Percentiles rank a stretch among this genome's conserved stretches.
These are phyloP conservation scores for Zenarchopterus dispar DNA, from an alignment of 2,797 vertebrate genomes.

Conservation along the genomic window DNA sequence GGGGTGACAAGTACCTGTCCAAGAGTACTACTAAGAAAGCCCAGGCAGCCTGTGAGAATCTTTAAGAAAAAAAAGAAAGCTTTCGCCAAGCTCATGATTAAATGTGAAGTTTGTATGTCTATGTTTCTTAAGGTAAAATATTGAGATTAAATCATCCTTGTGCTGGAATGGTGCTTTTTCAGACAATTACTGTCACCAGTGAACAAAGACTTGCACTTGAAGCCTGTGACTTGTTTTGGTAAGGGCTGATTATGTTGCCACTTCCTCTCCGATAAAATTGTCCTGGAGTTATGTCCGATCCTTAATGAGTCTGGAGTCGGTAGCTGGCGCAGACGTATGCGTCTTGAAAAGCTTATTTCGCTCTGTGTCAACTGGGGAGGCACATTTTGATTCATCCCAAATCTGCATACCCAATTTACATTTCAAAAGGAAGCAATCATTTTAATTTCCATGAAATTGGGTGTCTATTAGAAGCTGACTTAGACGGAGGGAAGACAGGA, in stretches of 20 bases:
- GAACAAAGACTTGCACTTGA: constrained; percentile 42
- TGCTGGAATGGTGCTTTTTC: constrained; percentile 13
- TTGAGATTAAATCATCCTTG: constrained; percentile 1
- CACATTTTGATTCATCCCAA: constrained; percentile 73
- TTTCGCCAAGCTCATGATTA: not conserved
- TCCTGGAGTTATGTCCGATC: constrained; percentile 47
- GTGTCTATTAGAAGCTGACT: constrained; percentile 65
- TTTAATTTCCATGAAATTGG: constrained; percentile 81
- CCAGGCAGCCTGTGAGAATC: not conserved
- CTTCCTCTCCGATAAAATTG: constrained; percentile 32
- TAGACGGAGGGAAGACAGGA: constrained; percentile 48
- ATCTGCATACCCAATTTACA: constrained; percentile 78
- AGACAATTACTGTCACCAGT: constrained; percentile 41
- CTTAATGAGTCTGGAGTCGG: constrained; percentile 69
- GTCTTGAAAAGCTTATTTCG: constrained; percentile 70
- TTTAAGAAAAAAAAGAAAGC: not conserved
- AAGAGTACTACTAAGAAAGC: not conserved
- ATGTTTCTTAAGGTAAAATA: constrained; percentile 6
- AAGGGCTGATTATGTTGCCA: constrained; percentile 25
- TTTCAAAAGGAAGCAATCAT: constrained; percentile 77
- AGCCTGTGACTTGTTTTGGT: constrained; percentile 51
- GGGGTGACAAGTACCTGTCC: too few species aligned
- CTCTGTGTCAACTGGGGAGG: constrained; percentile 66
- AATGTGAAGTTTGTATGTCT: not conserved
- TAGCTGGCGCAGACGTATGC: constrained; percentile 57